Conservation (phyloP, 2,797 vertebrate genomes). For the Peromyscus nudipes region DNA sequence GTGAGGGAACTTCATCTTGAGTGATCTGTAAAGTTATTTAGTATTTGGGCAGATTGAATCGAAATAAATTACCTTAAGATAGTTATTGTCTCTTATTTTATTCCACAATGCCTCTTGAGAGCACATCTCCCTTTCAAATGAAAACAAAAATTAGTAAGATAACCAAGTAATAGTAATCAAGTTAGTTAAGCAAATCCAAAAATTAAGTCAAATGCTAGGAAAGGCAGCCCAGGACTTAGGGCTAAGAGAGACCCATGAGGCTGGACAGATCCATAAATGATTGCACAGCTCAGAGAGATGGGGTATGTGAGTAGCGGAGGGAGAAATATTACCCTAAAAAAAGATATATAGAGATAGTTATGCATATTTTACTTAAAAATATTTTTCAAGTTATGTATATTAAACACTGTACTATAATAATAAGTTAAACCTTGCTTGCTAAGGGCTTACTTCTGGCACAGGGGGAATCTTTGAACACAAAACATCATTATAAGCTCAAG, state of each 20-base stretch:
- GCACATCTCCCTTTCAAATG: background rate
- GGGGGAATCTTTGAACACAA: background rate
- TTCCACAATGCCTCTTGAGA: background rate
- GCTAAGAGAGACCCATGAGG: background rate
- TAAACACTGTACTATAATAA: background rate
- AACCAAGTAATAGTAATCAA: background rate
- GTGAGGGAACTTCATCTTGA: background rate
- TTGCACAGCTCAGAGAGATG: no score
- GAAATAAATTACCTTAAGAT: background rate
- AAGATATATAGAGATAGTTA: background rate
- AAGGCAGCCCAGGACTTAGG: background rate
- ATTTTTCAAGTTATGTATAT: background rate
- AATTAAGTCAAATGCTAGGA: background rate
- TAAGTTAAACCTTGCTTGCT: background rate
- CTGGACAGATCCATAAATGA: background rate
- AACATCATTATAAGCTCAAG: background rate
- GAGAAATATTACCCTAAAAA: background rate
- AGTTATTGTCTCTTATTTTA: background rate
- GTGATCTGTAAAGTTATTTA: background rate
- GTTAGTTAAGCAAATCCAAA: background rate
- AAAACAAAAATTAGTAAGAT: background rate
- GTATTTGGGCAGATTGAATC: background rate
- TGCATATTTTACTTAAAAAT: background rate
- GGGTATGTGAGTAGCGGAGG: accelerated
- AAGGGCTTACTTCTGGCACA: background rate